Percentiles rank a stretch among this genome's conserved stretches.
Evolutionary conservation across 2,797 vertebrate species (phyloP).

Genomic region (Anguilla marmorata): DNA sequence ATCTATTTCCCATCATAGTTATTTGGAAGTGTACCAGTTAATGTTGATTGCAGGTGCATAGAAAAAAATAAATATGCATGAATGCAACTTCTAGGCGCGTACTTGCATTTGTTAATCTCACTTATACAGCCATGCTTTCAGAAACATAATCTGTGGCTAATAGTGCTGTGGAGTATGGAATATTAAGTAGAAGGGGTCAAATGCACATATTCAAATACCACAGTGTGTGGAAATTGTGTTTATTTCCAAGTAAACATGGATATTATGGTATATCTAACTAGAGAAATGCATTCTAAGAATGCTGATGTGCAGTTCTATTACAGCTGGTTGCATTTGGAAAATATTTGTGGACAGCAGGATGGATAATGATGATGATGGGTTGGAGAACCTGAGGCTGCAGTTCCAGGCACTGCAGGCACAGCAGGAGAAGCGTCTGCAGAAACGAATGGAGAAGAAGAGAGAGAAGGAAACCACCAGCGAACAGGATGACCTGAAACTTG

Average conservation of each 20-base stretch:
- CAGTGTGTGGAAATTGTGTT: not conserved
- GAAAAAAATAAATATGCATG: not conserved
- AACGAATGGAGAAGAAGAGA: constrained; percentile 69
- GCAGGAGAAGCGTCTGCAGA: constrained; percentile 74
- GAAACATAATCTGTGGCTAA: not conserved
- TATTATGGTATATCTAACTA: not conserved
- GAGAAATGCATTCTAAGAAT: not conserved
- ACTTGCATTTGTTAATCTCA: not conserved
- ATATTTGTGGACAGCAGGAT: constrained; percentile 55
- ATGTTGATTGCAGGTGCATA: not conserved
- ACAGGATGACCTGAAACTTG: constrained; percentile 61
- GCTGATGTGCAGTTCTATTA: not conserved
- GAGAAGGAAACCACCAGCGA: constrained; percentile 52
- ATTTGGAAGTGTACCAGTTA: not conserved
- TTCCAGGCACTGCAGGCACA: constrained; percentile 84
- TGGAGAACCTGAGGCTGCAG: constrained; percentile 75
- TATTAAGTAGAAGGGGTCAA: not conserved
- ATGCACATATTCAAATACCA: not conserved
- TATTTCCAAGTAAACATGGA: not conserved
- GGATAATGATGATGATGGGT: constrained; percentile 63
- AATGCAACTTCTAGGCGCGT: not conserved
- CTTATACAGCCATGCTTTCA: not conserved
- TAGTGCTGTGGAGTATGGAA: not conserved
- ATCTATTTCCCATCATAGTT: not conserved
- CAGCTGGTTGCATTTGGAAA: not conserved